Base-by-base conservation (phyloP, 2,888 invertebrate species). In the Latrodectus elegans region DNA sequence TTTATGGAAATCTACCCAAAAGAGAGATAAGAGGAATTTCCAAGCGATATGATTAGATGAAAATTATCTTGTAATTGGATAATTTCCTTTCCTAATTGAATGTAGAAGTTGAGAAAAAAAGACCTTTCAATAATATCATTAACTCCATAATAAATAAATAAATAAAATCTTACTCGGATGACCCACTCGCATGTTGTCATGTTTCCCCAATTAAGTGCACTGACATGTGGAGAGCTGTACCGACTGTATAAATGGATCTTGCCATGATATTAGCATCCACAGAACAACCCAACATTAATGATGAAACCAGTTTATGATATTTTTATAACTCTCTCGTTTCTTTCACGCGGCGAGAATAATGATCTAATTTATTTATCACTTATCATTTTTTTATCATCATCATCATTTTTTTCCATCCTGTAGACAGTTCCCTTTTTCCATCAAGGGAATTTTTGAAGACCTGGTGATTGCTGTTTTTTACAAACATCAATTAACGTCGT, bases 331-430 rank as follows among this genome's bases (percentile, higher is more conserved):
- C 14, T 22, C 51, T 67, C 67, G 17, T 22, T 38, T 60, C 79
- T 81, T 77, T 64, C 77, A 87, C 86, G 81, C 81, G 86, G 55
- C 22, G 64, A 49, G 86, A 87, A 87, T 87, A 86, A 87, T 77
- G 81, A 87, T 65, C 65, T 81, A 81, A 87, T 82, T 87, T 81
- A 87, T 81, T 71, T 86, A 80, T 86, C 77, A 77, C 85, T 86
- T 86, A 80, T 68, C 75, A 64, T n/a, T 55, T 70, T 55, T 52
- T 55, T 38, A 38, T 38, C 38, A 38, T 38, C 38, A 38, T 38
- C 38, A 38, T 38, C 38, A 38, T 38, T 38, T 38, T 38, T 38
- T 38, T 38, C 6, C 38, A 38, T 38, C 38, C 38, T 38, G 3
- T 38, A 38, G 38, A 2, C 38, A 38, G 38, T 52, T n/a, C 17